Evolutionary conservation across 2,888 invertebrate species (phyloP), one percentile per base, ranked within the genome.

Genomic region (Ophion ellenae): DNA sequence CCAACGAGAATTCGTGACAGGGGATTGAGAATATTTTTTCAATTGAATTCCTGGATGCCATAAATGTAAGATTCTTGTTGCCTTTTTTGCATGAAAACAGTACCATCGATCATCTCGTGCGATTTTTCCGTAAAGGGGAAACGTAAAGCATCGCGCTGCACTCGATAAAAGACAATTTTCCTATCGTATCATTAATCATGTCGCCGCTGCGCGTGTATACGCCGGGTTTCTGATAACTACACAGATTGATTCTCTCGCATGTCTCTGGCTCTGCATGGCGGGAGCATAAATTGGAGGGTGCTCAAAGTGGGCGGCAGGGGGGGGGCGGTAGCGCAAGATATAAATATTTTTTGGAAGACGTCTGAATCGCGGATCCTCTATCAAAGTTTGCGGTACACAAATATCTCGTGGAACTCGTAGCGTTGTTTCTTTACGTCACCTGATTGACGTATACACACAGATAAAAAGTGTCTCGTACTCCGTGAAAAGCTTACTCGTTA

Each of bases 201-300:
- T 59, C 71, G 47, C 24, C 28, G 28, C 20, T 32, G 32, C 14
- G 53, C 7, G 28, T 28, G 61, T 36, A 77, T 24, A 14, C n/a
- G 66, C 45, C 66, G 40, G 75, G 28, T 63, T 70, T 20, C 20
- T 20, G 70, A 76, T 66, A 69, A 70, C 75, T 80, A 66, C 64
- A 28, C 80, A 73, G 66, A 80, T 80, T 80, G 75, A 80, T 84
- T 76, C 70, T 28, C 75, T 20, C 70, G 75, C 70, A 64, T 70
- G 57, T 70, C 57, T 84, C 70, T 17, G 63, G 64, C 36, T 40
- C 14, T 53, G 64, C 36, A 24, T 1, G 3, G 57, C 28, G 47
- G 32, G 2, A 32, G 32, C 32, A 24, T 32, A 47, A 64, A 24
- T 1, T 45, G 20, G 24, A 14, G 14, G 10, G 47, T 32, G 32